Evolutionary conservation across 2,888 invertebrate species (phyloP).

Genomic region (Mythimna albipuncta): DNA sequence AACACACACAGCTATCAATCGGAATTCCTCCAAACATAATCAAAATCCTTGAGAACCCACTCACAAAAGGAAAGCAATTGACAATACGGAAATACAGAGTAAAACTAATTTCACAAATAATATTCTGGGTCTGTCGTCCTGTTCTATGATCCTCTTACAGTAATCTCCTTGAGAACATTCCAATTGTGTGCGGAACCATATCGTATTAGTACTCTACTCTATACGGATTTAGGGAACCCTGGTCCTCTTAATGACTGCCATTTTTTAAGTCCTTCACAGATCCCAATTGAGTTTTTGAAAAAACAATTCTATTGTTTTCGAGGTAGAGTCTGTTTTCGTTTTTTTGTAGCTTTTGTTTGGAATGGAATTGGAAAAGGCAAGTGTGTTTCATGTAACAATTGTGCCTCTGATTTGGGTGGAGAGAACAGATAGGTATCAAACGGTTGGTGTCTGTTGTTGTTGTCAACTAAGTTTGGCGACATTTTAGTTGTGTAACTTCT

Average conservation of each 20-base stretch:
- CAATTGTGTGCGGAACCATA: constrained; percentile 53
- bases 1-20: constrained; percentile 20
- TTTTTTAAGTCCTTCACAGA: constrained; percentile 50
- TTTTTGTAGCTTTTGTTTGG: constrained; percentile 41
- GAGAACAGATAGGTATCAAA: constrained; percentile 37
- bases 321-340: constrained; percentile 29
- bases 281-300: constrained; percentile 46
- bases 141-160: constrained; percentile 68
- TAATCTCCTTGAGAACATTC: constrained; percentile 70
- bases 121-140: constrained; percentile 47
- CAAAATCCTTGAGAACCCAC: constrained; percentile 34
- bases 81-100: constrained; percentile 45
- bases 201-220: constrained; percentile 52
- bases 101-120: constrained; percentile 66
- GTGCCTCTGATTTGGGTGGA: constrained; percentile 22
- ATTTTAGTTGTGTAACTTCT: constrained; percentile 34
- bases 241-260: constrained; percentile 54
- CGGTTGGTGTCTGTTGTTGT: constrained; percentile 32
- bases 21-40: constrained; percentile 22
- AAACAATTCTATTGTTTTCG: constrained; percentile 45
- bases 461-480: constrained; percentile 38
- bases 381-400: constrained; percentile 35
- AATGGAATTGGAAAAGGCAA: constrained; percentile 31
- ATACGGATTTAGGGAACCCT: constrained; percentile 52
- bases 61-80: constrained; percentile 54